phyloP scores from a whole-genome alignment of 1,140 invertebrate species.

The Zaprionus africanus region DNA sequence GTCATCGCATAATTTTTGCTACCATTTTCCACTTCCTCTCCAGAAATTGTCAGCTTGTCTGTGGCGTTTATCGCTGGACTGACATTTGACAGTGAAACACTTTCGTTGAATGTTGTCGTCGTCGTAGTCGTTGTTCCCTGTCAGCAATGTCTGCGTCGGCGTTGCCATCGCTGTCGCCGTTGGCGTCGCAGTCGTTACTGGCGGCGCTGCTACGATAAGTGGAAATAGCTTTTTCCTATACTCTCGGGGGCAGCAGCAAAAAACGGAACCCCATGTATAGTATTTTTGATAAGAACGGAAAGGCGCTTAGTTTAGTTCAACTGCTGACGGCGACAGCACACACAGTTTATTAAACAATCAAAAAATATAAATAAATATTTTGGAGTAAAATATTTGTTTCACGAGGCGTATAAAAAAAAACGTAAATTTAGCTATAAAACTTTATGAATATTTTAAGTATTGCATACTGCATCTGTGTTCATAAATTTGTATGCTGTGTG shows the following conservation, averaged over 20 bases:
- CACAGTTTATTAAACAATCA: conserved; percentile 13
- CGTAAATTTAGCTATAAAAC: neutral
- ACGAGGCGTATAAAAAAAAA: neutral
- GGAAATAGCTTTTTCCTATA: conserved; percentile 44
- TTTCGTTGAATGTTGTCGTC: conserved; percentile 49
- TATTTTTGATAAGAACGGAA: conserved; percentile 47
- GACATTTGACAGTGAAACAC: conserved; percentile 72
- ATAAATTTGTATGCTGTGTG: neutral
- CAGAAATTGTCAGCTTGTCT: conserved; percentile 36
- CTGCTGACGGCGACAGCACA: conserved; percentile 30
- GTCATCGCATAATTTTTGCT: conserved; percentile 47
- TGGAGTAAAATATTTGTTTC: neutral
- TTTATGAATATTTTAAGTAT: neutral
- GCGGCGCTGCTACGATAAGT: conserved; percentile 43
- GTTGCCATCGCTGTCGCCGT: conserved; percentile 21
- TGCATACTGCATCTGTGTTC: neutral
- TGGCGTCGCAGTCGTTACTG: conserved; percentile 7
- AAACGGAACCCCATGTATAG: conserved; percentile 44
- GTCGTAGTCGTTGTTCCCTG: conserved; percentile 31
- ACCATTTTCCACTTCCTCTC: conserved; percentile 44
- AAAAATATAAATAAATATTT: conserved; percentile 8
- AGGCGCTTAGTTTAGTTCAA: conserved; percentile 43
- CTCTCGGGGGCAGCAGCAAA: conserved; percentile 16
- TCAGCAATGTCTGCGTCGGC: conserved; percentile 25
- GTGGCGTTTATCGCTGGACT: conserved; percentile 41